Base-by-base conservation (phyloP, 2,797 vertebrate genomes). In the Malacoctenus gilli region DNA sequence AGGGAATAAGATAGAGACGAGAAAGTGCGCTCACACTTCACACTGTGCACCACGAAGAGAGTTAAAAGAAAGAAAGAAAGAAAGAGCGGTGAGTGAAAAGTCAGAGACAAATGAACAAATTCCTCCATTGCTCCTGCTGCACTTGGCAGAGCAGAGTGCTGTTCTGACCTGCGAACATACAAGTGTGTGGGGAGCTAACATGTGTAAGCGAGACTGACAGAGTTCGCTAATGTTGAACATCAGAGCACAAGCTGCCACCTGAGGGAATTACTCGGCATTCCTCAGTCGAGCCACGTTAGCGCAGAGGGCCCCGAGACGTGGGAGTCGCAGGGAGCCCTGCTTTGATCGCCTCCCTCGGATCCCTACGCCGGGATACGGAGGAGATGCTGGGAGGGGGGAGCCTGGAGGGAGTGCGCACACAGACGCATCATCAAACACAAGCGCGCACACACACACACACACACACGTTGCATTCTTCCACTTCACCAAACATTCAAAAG, bases 261-360 rank as follows among this genome's bases (percentile, higher is more conserved):
- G 35, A 71, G 72, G 74, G 83, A 87, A 77, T 76, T 72, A 75
- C 70, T 70, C 77, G 65, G 81, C 77, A 77, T 79, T 85, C 71
- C 68, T 73, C 40, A 35, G 61, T 71, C 12, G 31, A 46, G 39
- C 32, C 8, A 18, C 3, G 15, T 69, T 68, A 62, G 58, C 13
- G 8, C 25, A 37, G 44, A 59, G 62, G 49, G 64, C 72, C 70
- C 21, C 44, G 18, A 75, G 72, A 75, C 3, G 39, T 10, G 0
- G n/a, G 35, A 68, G 67, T 62, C 23, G 11, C 62, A 50, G 59
- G 38, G 62, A 59, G 46, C 48, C 38, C 5, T 0, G 61, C 80
- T 87, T 83, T 86, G 75, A 85, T 82, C 63, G 13, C 9, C 42
- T 51, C 73, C 30, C 49, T 39, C 56, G 58, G 56, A 77, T 60